These are phyloP conservation scores for Cephonodes hylas DNA, from an alignment of 2,888 invertebrate genomes.

Conservation along the genomic window DNA sequence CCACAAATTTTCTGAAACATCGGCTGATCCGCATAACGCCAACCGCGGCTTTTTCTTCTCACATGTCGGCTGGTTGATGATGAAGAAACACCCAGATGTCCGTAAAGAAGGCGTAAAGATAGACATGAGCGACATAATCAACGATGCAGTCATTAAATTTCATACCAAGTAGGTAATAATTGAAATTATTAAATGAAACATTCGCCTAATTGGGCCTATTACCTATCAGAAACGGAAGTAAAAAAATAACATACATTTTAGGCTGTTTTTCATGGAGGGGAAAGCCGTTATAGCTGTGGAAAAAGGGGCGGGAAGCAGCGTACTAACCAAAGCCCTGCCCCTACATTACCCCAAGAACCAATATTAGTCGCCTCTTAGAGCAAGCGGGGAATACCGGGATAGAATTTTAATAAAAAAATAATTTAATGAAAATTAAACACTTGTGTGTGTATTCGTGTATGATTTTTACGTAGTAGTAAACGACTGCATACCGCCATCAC, in stretches of 20 bases:
- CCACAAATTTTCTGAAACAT: slow-evolving; percentile 88
- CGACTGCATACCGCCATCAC: too few relatives aligned
- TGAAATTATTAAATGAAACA: not conserved
- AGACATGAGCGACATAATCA: slow-evolving; percentile 90
- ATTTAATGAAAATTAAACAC: too few relatives aligned
- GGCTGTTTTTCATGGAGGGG: too few relatives aligned
- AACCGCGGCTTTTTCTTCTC: slow-evolving; percentile 94
- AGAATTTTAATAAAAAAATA: too few relatives aligned
- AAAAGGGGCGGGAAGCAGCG: too few relatives aligned
- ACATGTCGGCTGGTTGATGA: slow-evolving; percentile 96
- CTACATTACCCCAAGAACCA: too few relatives aligned
- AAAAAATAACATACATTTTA: not conserved
- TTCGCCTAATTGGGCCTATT: not conserved
- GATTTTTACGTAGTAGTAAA: too few relatives aligned
- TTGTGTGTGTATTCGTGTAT: too few relatives aligned
- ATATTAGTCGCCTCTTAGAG: too few relatives aligned
- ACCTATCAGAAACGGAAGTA: not conserved
- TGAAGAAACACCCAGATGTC: slow-evolving; percentile 93
- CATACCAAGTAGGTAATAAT: slow-evolving; percentile 84
- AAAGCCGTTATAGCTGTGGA: too few relatives aligned
- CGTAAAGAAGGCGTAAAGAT: slow-evolving; percentile 87
- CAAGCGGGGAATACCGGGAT: too few relatives aligned
- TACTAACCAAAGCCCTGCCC: too few relatives aligned
- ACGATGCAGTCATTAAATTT: slow-evolving; percentile 89
- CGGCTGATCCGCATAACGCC: slow-evolving; percentile 91